Base-by-base conservation (phyloP, 2,113 vertebrate genomes). In the Urocolius indicus region DNA sequence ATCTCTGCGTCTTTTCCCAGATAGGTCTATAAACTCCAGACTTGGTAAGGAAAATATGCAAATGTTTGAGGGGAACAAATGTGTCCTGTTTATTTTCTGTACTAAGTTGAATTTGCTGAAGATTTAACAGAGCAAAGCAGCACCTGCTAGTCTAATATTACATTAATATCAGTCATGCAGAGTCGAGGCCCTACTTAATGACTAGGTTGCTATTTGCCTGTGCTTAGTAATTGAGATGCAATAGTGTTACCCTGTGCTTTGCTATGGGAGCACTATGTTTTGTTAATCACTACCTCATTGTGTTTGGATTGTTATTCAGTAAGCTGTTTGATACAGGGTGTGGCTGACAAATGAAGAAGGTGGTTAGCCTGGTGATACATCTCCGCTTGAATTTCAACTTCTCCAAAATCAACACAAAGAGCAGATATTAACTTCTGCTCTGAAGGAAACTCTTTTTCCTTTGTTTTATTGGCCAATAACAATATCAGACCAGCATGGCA, bases 111-210 rank as follows among this genome's bases (percentile, higher is more conserved):
- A 83, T 88, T 93, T 89, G 49, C 59, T 87, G 83, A 73, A 87
- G 34, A 92, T 89, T 62, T 87, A 94, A 68, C 30, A 23, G 67
- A 89, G 87, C 67, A 91, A 66, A 89, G 72, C 59, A 82, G 92
- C 91, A 86, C 87, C 93, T 96, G 93, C 72, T 48, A 80, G 74
- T 77, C 66, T 73, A 74, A 89, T 95, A 91, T 90, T 94, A 48
- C 38, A 75, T 80, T 97, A 86, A 75, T 91, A 84, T 75, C 57
- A 75, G 55, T 77, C n/a, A 22, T 67, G 38, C 59, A 61, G 74
- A 74, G 76, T 72, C 9, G 27, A 55, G 36, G 46, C 69, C 52
- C 27, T 82, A 2, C 38, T 96, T 90, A 90, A 75, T 76, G 63
- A 34, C 19, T 21, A 36, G 48, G 38, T 19, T 66, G 80, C 19